A percentile compares a stretch with the other conserved stretches of the same genome.
Conservation (phyloP, 2,113 vertebrate genomes). For the Microcebus murinus region DNA sequence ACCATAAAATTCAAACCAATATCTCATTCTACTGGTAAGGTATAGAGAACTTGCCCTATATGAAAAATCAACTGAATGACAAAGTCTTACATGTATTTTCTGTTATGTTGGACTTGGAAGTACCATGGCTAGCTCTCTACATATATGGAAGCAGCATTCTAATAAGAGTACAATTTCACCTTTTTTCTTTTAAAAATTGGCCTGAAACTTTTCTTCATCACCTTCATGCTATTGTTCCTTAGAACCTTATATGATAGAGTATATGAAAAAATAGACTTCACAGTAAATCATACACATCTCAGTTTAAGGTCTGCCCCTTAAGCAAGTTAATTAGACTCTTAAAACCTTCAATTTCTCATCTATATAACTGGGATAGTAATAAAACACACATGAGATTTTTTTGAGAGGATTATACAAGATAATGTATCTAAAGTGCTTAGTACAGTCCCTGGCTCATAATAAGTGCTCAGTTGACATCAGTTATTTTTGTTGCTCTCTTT, state of each 20-base stretch:
- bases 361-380: background rate
- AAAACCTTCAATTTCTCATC: background rate
- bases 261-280: background rate
- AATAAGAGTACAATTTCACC: background rate
- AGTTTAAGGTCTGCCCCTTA: background rate
- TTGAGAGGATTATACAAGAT: background rate
- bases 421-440: background rate
- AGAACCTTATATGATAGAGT: background rate
- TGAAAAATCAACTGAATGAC: background rate
- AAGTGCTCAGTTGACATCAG: background rate
- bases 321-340: background rate
- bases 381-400: background rate
- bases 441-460: background rate
- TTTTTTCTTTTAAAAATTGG: background rate
- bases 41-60: background rate
- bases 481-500: conserved; percentile 6
- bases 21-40: background rate
- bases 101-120: background rate
- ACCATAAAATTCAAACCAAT: background rate
- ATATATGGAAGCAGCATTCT: background rate
- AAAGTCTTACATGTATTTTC: background rate
- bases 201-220: background rate
- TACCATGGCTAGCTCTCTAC: background rate
- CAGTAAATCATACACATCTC: background rate
- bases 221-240: background rate